These are phyloP conservation scores for Sciurus niger DNA, from an alignment of 2,113 vertebrate species.

Conservation along the genomic window DNA sequence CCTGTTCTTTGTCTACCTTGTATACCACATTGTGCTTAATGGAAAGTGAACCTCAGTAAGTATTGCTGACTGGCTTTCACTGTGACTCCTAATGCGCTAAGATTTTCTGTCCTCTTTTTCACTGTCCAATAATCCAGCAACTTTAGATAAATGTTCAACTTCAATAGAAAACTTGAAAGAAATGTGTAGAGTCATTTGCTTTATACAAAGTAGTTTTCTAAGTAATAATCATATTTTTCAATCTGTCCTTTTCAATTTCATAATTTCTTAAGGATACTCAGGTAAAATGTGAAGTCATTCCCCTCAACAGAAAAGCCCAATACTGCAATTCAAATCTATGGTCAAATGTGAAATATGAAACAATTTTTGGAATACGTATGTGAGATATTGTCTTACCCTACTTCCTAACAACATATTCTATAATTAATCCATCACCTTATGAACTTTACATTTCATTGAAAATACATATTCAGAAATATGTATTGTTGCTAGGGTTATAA, in stretches of 20 bases:
- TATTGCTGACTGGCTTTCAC: neutral
- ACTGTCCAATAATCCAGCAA: neutral
- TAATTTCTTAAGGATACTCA: neutral
- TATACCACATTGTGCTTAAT: neutral
- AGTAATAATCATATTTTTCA: slow-evolving; percentile 6
- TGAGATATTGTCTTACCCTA: neutral
- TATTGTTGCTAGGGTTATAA: neutral
- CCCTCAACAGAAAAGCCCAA: neutral
- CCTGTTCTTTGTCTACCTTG: neutral
- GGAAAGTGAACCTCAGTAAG: neutral
- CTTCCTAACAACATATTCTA: neutral
- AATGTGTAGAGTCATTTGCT: neutral
- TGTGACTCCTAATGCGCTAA: neutral
- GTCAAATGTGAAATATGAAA: neutral
- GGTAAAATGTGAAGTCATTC: neutral
- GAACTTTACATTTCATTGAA: neutral
- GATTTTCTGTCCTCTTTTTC: neutral
- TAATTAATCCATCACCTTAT: neutral
- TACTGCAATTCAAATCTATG: neutral
- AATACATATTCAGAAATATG: neutral
- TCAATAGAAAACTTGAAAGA: neutral
- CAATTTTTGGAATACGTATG: neutral
- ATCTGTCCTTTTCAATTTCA: neutral
- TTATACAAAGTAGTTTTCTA: slow-evolving; percentile 32
- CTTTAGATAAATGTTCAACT: slow-evolving; percentile 37